These are phyloP conservation scores for Strigamia maritima DNA, from an alignment of 2,888 invertebrate species.

Conservation along the genomic window DNA sequence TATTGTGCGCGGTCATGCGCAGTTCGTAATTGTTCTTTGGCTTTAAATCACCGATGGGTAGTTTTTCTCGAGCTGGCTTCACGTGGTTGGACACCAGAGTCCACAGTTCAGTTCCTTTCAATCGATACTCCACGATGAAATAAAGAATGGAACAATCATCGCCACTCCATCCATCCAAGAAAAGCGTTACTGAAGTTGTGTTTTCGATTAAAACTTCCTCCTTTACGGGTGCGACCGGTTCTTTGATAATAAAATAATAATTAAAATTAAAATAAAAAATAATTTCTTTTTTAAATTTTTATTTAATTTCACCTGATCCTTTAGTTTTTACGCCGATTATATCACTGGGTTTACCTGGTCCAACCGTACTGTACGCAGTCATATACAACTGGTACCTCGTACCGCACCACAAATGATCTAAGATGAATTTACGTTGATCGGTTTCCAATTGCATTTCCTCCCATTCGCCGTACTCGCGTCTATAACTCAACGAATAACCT, in stretches of 20 bases:
- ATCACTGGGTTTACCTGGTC: conserved; percentile 42
- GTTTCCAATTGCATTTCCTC: conserved; percentile 69
- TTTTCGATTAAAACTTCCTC: conserved; percentile 38
- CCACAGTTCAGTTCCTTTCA: conserved; percentile 66
- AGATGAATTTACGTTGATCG: conserved; percentile 55
- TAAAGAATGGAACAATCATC: conserved; percentile 94
- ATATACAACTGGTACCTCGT: conserved; percentile 90
- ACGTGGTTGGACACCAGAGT: conserved; percentile 90
- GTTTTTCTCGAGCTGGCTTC: conserved; percentile 77
- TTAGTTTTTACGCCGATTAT: conserved; percentile 38
- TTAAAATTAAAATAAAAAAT: not conserved
- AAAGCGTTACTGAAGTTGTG: conserved; percentile 65
- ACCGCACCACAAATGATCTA: conserved; percentile 86
- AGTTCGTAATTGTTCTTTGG: conserved; percentile 92
- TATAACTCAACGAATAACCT: conserved; percentile 87
- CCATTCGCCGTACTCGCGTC: conserved; percentile 93
- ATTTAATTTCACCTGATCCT: conserved; percentile 48
- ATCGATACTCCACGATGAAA: conserved; percentile 91
- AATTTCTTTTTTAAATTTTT: too few relatives aligned
- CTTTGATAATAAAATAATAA: conserved; percentile 33
- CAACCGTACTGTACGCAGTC: conserved; percentile 72
- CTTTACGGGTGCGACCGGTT: conserved; percentile 37
- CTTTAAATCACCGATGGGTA: conserved; percentile 83
- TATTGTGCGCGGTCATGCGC: conserved; percentile 58
- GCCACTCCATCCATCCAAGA: conserved; percentile 88